Percentiles rank a stretch among this genome's conserved stretches.
phyloP scores from a whole-genome alignment of 2,113 vertebrate genomes.

The Corythaeola cristata region DNA sequence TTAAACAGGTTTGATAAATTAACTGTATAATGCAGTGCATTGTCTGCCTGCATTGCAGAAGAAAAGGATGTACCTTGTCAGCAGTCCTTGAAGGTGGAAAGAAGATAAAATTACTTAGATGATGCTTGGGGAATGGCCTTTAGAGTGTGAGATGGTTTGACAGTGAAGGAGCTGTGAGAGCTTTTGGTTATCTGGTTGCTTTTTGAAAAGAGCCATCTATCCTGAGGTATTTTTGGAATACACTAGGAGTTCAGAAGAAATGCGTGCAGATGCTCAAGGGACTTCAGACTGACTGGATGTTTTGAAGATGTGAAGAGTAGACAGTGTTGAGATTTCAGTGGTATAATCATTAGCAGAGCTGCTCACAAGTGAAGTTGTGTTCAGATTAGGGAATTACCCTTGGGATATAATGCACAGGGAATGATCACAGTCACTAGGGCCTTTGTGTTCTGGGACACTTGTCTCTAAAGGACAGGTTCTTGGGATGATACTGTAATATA shows the following conservation, averaged over 20 bases:
- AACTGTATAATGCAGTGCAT: not conserved
- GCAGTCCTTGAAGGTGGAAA: not conserved
- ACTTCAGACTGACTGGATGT: not conserved
- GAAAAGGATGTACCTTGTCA: not conserved
- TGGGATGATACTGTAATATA: not conserved
- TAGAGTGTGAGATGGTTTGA: not conserved
- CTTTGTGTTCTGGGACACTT: too few species aligned
- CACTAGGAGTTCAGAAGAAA: not conserved
- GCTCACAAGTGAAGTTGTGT: not conserved
- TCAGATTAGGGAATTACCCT: not conserved
- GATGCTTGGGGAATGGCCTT: not conserved
- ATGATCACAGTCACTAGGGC: not conserved
- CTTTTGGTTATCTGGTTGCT: not conserved
- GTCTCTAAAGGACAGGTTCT: not conserved
- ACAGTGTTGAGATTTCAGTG: not conserved
- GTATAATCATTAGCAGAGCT: not conserved
- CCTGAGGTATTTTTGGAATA: not conserved
- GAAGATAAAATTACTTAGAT: not conserved
- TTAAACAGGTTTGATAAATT: not conserved
- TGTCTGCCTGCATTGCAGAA: not conserved
- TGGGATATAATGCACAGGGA: not conserved
- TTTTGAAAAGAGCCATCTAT: not conserved
- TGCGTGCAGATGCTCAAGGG: not conserved
- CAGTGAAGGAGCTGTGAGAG: constrained; percentile 7
- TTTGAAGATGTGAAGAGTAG: not conserved